phyloP scores from a whole-genome alignment of 2,888 invertebrate genomes.

The Leptinotarsa haldemani region DNA sequence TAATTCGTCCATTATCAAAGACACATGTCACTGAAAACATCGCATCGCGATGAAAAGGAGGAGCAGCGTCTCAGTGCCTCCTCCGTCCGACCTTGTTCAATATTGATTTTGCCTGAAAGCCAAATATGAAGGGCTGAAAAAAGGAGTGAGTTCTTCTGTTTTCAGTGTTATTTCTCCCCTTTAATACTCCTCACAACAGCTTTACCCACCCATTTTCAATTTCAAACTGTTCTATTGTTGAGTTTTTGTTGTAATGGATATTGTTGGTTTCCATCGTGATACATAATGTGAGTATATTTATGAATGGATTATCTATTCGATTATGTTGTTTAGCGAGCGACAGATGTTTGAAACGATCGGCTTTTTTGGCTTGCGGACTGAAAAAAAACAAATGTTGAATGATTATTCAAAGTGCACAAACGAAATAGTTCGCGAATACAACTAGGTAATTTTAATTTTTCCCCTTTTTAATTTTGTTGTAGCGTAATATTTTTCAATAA shows the following conservation, averaged over 20 bases:
- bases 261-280: conserved; percentile 30
- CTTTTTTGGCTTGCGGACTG: neutral
- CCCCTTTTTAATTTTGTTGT: too few species aligned
- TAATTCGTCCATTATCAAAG: conserved; percentile 33
- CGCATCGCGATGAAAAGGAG: conserved; percentile 43
- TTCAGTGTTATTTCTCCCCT: conserved; percentile 47
- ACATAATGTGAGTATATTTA: conserved; percentile 36
- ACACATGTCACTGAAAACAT: conserved; percentile 19
- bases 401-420: neutral
- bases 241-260: conserved; percentile 34
- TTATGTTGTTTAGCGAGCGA: neutral
- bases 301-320: neutral
- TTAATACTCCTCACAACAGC: conserved; percentile 40
- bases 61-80: conserved; percentile 47
- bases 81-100: conserved; percentile 57
- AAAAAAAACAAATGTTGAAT: neutral
- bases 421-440: neutral
- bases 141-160: conserved; percentile 45
- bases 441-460: too few species aligned
- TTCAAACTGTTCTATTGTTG: conserved; percentile 38
- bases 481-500: too few species aligned
- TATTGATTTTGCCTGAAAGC: conserved; percentile 58
- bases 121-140: conserved; percentile 52
- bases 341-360: neutral
- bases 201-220: conserved; percentile 37